Evolutionary conservation across 2,888 invertebrate species (phyloP), one percentile per base, ranked within the genome.

Genomic region (Lithophane ornitopus): DNA sequence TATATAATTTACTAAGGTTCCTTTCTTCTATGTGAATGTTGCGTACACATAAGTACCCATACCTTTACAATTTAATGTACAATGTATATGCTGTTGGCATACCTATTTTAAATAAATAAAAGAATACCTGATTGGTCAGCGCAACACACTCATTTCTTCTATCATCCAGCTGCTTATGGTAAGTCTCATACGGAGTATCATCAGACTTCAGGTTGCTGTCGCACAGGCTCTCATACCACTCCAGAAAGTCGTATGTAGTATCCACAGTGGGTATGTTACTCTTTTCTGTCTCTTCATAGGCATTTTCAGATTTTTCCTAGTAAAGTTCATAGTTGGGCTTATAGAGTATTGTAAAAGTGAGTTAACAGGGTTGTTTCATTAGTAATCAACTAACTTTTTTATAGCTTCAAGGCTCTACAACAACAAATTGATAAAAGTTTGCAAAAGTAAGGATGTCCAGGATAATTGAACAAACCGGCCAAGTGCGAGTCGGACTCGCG

Each of bases 141-240:
- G 97, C 95, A n/a, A 97, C 95, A 93, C 98, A 98, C 88, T 98
- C 98, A 79, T 97, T 95, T 82, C 97, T 96, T 72, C 98, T 97
- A 44, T 97, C 97, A 82, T 97, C 97, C 62, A 99, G 91, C 90
- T 98, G 98, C 70, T 97, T 97, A 73, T 98, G 97, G 93, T 98
- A 98, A 39, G 95, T 96, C 86, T 97, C 97, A 91, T 98, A 98
- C 0, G 97, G 97, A 6, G 96, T 95, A 92, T 98, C 98, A 86
- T 97, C 97, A 82, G 97, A 97, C 85, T 97, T 97, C 74, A 98
- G 96, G 68, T 98, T 97, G 85, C 97, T 97, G 66, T 97, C 97
- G 90, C 98, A 98, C 22, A 98, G 95, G 71, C 95, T 95, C 54
- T 98, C 97, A 92, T 98, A 98, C 98, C 98, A 98, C 44, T 98